phyloP scores from a whole-genome alignment of 2,888 invertebrate species.

The Diachrysia chrysitis region DNA sequence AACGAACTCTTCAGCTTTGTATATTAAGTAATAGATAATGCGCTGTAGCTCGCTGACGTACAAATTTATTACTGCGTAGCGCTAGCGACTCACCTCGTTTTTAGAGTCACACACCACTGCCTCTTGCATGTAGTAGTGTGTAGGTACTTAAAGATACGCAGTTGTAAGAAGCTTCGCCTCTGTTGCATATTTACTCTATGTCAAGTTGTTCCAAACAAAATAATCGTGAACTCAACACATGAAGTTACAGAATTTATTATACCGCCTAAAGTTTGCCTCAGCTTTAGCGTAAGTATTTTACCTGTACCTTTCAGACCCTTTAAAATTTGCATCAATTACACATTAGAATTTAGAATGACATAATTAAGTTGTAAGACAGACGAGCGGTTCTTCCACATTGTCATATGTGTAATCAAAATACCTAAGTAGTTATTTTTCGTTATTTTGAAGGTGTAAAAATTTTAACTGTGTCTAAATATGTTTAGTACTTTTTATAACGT shows the following conservation, averaged over 20 bases:
- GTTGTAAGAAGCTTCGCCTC: neutral
- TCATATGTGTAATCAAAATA: neutral
- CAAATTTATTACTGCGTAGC: no score
- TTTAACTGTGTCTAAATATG: no score
- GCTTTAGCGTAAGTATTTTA: slow-evolving; percentile 75
- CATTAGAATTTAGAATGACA: slow-evolving; percentile 78
- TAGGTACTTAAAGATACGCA: neutral
- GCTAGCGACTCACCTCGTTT: no score
- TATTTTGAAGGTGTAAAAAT: no score
- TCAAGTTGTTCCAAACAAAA: slow-evolving; percentile 37
- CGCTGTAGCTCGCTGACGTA: no score
- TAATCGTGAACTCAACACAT: slow-evolving; percentile 54
- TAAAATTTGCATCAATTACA: slow-evolving; percentile 82
- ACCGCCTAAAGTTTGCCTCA: slow-evolving; percentile 57
- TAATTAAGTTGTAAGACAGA: slow-evolving; percentile 72
- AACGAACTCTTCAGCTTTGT: no score
- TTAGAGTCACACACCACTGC: no score
- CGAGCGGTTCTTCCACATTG: slow-evolving; percentile 54
- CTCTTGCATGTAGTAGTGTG: no score
- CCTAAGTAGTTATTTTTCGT: no score
- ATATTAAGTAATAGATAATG: no score
- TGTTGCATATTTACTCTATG: neutral
- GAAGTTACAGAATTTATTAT: slow-evolving; percentile 64
- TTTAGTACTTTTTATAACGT: no score
- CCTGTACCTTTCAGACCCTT: slow-evolving; percentile 75